Evolutionary conservation across 2,113 vertebrate species (phyloP).

Genomic region (Oriolus oriolus): DNA sequence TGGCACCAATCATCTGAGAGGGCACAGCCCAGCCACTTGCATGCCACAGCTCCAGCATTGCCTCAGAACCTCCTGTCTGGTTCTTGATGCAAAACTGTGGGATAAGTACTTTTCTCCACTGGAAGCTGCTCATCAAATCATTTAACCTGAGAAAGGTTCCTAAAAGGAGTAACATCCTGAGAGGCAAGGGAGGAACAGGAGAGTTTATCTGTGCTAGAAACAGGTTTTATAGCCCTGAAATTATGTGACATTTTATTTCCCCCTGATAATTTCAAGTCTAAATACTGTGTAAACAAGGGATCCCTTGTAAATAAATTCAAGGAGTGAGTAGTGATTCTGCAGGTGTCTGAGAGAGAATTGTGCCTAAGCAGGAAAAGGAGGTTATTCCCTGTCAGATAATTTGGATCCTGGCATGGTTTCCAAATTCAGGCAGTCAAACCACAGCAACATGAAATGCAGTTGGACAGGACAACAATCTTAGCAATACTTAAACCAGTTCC

Average conservation of each 20-base stretch:
- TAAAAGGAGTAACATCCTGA: neutral
- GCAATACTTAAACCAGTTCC: neutral
- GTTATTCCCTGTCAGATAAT: neutral
- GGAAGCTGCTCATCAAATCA: neutral
- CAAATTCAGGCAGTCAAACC: neutral
- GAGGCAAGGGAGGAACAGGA: neutral
- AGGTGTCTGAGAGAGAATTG: neutral
- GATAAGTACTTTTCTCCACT: neutral
- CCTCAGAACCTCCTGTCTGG: neutral
- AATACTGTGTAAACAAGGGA: neutral
- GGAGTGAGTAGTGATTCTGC: neutral
- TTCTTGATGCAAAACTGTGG: neutral
- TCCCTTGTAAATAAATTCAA: neutral
- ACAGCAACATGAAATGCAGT: neutral
- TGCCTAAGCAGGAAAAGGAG: neutral
- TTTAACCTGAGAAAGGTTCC: neutral
- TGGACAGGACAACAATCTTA: neutral
- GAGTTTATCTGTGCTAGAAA: neutral
- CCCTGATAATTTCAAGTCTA: neutral
- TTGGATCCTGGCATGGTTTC: neutral
- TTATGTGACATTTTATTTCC: neutral
- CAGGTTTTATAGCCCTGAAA: neutral
- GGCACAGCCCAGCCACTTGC: neutral
- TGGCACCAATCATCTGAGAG: neutral
- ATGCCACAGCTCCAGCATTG: neutral